Percentiles rank a stretch among this genome's conserved stretches.
phyloP scores from a whole-genome alignment of 1,140 invertebrate species.

The Diorhabda sublineata region DNA sequence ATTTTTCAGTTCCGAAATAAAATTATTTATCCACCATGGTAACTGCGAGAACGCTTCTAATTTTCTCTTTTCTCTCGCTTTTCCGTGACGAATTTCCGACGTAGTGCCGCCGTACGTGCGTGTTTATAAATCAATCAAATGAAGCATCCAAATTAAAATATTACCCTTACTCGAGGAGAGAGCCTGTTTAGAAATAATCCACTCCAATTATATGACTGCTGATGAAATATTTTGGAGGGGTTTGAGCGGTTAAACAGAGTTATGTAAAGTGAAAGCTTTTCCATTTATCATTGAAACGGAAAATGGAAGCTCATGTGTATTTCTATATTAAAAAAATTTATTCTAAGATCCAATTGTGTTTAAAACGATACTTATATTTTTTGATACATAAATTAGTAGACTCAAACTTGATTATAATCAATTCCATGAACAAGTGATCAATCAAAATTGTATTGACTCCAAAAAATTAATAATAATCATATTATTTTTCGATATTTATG shows the following conservation, averaged over 20 bases:
- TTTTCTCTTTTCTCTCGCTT: background rate
- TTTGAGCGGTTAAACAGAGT: constrained; percentile 1
- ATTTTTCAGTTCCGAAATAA: background rate
- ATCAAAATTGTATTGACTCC: no score
- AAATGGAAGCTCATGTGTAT: background rate
- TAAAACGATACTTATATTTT: no score
- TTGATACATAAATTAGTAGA: no score
- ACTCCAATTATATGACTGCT: constrained; percentile 25
- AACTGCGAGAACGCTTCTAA: background rate
- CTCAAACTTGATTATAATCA: no score
- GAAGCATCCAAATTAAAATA: constrained; percentile 27
- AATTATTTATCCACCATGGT: background rate
- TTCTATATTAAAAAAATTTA: no score
- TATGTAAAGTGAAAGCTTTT: constrained; percentile 2
- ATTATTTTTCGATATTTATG: no score
- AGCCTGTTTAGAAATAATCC: constrained; percentile 24
- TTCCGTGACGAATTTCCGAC: background rate
- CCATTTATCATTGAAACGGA: background rate
- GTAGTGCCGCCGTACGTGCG: constrained; percentile 5
- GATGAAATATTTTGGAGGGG: constrained; percentile 19
- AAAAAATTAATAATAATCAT: no score
- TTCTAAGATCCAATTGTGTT: no score
- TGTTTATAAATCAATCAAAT: constrained; percentile 23
- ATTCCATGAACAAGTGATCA: no score
- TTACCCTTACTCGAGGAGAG: constrained; percentile 22